A percentile compares a stretch with the other conserved stretches of the same genome.
These are phyloP conservation scores for Ophioninae sp. DNA, from an alignment of 2,888 invertebrate genomes.

Conservation along the genomic window DNA sequence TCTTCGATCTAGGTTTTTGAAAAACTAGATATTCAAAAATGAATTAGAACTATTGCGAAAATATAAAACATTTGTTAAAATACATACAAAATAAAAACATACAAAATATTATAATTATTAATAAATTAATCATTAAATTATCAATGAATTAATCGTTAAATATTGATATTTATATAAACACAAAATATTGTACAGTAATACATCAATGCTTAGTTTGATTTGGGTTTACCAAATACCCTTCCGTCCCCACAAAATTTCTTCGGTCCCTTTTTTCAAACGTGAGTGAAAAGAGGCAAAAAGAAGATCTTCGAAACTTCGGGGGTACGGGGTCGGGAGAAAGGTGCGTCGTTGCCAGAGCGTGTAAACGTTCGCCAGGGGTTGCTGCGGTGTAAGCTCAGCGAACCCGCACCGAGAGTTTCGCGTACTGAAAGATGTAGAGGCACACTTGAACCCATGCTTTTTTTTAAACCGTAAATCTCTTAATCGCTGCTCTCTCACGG, in stretches of 20 bases:
- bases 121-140: not conserved
- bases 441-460: constrained; percentile 21
- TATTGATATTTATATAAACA: not conserved
- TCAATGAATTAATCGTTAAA: not conserved
- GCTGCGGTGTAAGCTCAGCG: constrained; percentile 12
- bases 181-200: not conserved
- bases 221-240: not conserved
- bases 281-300: not conserved
- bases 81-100: not conserved
- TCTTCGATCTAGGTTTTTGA: not conserved
- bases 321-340: constrained; percentile 34
- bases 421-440: not conserved
- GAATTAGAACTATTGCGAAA: not conserved
- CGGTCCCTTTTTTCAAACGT: not conserved
- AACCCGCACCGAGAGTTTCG: constrained; percentile 24
- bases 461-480: constrained; percentile 72
- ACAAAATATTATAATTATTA: not conserved
- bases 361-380: constrained; percentile 61
- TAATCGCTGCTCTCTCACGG: constrained; percentile 76
- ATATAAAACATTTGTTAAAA: not conserved
- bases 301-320: constrained; percentile 7
- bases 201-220: not conserved
- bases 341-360: constrained; percentile 50
- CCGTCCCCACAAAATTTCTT: not conserved
- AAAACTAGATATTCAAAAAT: not conserved